Conservation (phyloP, 1,140 invertebrate genomes). For the Lepidurus apus region DNA sequence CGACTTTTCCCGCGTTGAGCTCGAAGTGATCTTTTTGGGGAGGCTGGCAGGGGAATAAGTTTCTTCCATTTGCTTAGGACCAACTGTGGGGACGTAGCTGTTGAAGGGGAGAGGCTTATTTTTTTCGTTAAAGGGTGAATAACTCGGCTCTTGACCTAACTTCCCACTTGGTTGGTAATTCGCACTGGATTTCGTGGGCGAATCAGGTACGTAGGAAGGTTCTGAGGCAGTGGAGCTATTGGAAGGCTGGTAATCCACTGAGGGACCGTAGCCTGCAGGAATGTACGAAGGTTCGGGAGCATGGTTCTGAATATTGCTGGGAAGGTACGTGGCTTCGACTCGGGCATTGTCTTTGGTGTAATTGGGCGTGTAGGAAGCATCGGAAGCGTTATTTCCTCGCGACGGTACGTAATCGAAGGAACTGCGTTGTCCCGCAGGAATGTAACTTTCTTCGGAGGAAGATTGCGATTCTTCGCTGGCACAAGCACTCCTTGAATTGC, state of each 20-base stretch:
- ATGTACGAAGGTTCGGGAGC: slow-evolving; percentile 1
- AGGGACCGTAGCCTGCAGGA: neutral
- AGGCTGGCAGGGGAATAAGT: slow-evolving; percentile 23
- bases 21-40: neutral
- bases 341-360: neutral
- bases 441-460: slow-evolving; percentile 30
- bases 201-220: neutral
- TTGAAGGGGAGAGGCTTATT: neutral
- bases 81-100: slow-evolving; percentile 26
- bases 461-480: slow-evolving; percentile 12
- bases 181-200: neutral
- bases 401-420: slow-evolving; percentile 23
- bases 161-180: slow-evolving; percentile 22
- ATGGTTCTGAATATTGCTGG: neutral
- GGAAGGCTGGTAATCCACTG: slow-evolving; percentile 26
- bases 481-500: neutral
- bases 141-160: neutral
- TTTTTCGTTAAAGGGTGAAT: slow-evolving; percentile 18
- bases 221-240: neutral
- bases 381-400: neutral
- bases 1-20: neutral
- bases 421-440: neutral
- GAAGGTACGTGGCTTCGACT: neutral
- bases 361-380: slow-evolving; percentile 1
- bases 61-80: neutral